These are phyloP conservation scores for Standfussiana lucernea DNA, from an alignment of 2,888 invertebrate species.

Conservation along the genomic window DNA sequence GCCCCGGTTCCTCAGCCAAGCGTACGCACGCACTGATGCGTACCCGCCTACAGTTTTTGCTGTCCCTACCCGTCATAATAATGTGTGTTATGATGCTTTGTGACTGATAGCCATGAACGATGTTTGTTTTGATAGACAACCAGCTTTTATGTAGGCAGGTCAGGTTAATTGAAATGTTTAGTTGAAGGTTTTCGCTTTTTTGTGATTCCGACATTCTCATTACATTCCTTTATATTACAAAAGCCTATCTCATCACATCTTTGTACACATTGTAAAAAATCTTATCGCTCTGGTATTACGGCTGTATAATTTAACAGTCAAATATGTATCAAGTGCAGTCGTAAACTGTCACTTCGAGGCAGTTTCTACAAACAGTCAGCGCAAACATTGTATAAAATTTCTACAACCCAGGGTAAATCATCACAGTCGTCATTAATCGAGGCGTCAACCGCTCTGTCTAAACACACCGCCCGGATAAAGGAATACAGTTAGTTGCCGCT, in stretches of 20 bases:
- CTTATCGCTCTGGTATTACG: slow-evolving; percentile 54
- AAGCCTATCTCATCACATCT: slow-evolving; percentile 9
- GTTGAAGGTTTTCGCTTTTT: neutral
- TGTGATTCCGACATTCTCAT: slow-evolving; percentile 1
- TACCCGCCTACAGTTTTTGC: slow-evolving; percentile 75
- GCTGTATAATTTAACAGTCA: slow-evolving; percentile 45
- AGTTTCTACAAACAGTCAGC: slow-evolving; percentile 74
- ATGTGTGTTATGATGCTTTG: slow-evolving; percentile 79
- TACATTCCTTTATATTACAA: slow-evolving; percentile 5
- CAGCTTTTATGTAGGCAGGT: slow-evolving; percentile 60
- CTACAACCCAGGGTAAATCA: slow-evolving; percentile 69
- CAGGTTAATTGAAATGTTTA: slow-evolving; percentile 59
- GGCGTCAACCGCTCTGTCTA: slow-evolving; percentile 83
- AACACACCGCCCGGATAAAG: slow-evolving; percentile 81
- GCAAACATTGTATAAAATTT: slow-evolving; percentile 68
- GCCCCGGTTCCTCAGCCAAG: slow-evolving; percentile 34
- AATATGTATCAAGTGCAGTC: slow-evolving; percentile 62
- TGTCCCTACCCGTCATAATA: slow-evolving; percentile 80
- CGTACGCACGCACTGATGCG: slow-evolving; percentile 74
- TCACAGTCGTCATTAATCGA: slow-evolving; percentile 79
- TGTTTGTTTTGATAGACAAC: slow-evolving; percentile 77
- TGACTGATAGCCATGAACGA: slow-evolving; percentile 74
- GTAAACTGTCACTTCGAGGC: slow-evolving; percentile 64
- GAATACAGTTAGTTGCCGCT: slow-evolving; percentile 81
- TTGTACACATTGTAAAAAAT: slow-evolving; percentile 52